Base-by-base conservation (phyloP, 2,888 invertebrate species). In the Petrolisthes manimaculis region DNA sequence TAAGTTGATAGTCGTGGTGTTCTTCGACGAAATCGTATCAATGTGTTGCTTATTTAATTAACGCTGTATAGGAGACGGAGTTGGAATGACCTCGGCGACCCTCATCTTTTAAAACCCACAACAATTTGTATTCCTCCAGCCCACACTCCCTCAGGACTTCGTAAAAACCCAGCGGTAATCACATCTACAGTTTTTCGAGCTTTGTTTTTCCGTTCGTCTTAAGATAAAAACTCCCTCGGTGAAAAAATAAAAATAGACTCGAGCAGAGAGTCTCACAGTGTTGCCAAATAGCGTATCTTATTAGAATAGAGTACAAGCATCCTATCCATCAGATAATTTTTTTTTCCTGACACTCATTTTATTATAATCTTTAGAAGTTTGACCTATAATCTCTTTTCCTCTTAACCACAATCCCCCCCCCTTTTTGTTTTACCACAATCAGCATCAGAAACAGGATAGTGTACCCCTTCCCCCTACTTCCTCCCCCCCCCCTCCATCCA, bases 151-250 rank as follows among this genome's bases (percentile, higher is more conserved):
- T 8, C 74, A 21, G n/a, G 74, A 24, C n/a, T 21, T 18, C 1
- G 8, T 18, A 79, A 85, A 86, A 86, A 80, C 56, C 37, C 74
- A 74, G 37, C 55, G 71, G 80, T 86, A 80, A 86, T 86, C 86
- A 80, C 80, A 80, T 86, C 80, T 86, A 74, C 86, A 80, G 71
- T 86, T 86, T 86, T 86, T 86, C 86, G 21, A 80, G 80, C 86
- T 86, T 86, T 80, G 86, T 86, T 86, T 86, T 86, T 71, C 86
- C 79, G 80, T 85, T 86, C 80, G 80, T 21, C 80, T 74, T 74
- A 80, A 86, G 74, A 37, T 71, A 56, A 86, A 80, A 86, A 69
- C 79, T 53, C 84, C 79, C n/a, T n/a, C 21, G 67, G 69, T 67
- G 84, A 53, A 78, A 79, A 37, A 37, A 37, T 37, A 37, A 37